A percentile compares a stretch with the other conserved stretches of the same genome.
These are phyloP conservation scores for Corynorhinus townsendii DNA, from an alignment of 2,113 vertebrate genomes.

Conservation along the genomic window DNA sequence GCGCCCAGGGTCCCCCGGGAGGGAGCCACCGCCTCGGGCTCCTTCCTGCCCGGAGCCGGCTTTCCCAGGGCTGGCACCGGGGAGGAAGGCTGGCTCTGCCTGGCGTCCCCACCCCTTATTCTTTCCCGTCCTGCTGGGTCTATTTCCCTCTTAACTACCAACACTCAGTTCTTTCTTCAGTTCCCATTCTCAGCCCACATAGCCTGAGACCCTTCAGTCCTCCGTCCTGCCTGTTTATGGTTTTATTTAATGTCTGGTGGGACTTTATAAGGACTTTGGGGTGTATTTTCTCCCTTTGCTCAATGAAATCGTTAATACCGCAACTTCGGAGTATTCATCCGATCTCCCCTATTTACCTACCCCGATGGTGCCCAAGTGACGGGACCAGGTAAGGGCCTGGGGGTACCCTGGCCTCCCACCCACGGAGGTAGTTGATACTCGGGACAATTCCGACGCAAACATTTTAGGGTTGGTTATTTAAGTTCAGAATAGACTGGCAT, in stretches of 20 bases:
- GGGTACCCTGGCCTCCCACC: neutral
- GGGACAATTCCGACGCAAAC: neutral
- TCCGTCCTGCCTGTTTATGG: neutral
- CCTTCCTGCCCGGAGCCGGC: neutral
- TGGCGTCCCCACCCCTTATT: conserved; percentile 27
- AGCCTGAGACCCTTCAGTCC: neutral
- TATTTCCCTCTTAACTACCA: neutral
- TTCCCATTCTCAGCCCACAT: neutral
- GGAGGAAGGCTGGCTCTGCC: neutral
- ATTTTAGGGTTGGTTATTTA: neutral
- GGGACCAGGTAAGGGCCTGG: neutral
- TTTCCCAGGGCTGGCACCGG: neutral
- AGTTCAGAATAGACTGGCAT: neutral
- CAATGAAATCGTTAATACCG: neutral
- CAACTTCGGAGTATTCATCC: neutral
- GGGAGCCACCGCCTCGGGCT: neutral
- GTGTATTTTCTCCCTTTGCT: neutral
- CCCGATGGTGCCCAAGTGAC: neutral
- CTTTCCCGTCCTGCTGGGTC: neutral
- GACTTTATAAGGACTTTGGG: neutral
- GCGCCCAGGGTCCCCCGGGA: neutral
- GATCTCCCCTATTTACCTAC: neutral
- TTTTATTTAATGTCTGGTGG: neutral
- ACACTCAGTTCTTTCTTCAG: neutral
- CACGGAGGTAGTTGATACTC: neutral